Evolutionary conservation across 1,140 invertebrate genomes (phyloP).

Genomic region (Drosophila virilis): DNA sequence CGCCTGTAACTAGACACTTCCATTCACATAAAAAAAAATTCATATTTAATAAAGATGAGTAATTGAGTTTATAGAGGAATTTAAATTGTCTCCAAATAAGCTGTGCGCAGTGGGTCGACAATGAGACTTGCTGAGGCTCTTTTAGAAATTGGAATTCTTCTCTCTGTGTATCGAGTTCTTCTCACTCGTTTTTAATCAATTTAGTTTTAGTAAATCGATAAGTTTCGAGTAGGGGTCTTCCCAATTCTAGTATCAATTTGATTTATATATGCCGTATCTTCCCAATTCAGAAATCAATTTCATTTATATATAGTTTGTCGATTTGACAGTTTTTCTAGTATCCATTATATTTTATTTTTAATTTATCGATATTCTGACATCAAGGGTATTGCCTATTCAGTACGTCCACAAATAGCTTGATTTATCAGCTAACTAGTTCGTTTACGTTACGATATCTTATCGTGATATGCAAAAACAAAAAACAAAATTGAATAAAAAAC

Average conservation of each 20-base stretch:
- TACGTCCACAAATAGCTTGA: background rate
- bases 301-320: no score
- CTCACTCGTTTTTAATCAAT: no score
- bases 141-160: no score
- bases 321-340: no score
- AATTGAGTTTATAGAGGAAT: background rate
- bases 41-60: constrained; percentile 2
- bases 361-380: background rate
- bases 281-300: background rate
- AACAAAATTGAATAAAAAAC: background rate
- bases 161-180: no score
- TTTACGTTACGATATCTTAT: constrained; percentile 5
- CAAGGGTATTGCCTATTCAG: constrained; percentile 16
- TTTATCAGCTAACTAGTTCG: background rate
- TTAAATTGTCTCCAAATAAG: background rate
- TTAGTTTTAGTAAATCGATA: no score
- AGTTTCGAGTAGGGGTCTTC: no score
- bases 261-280: no score
- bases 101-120: background rate
- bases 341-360: background rate
- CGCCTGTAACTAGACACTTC: background rate
- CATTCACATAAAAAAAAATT: background rate
- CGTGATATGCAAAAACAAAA: constrained; percentile 3
- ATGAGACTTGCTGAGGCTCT: background rate
- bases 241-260: no score